phyloP scores from a whole-genome alignment of 2,797 vertebrate species.

The Buphagus erythrorhynchus region DNA sequence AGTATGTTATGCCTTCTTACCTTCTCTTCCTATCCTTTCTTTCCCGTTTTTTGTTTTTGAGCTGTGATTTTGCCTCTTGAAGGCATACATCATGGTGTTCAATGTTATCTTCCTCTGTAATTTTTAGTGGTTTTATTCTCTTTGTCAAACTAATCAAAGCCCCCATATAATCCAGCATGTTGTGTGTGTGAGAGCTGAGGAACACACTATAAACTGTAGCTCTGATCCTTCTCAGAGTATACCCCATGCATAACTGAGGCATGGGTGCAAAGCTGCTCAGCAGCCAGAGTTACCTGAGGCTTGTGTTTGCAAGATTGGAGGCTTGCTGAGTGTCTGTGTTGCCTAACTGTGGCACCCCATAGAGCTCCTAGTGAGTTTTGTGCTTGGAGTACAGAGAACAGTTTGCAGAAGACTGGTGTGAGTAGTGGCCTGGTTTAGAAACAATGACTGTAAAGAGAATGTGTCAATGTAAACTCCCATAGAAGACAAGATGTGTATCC shows the following conservation, averaged over 20 bases:
- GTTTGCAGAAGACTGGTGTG: background rate
- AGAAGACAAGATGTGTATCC: background rate
- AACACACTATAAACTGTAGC: background rate
- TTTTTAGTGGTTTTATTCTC: background rate
- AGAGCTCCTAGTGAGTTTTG: background rate
- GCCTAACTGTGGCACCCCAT: background rate
- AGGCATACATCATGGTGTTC: background rate
- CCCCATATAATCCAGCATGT: background rate
- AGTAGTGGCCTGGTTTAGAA: background rate
- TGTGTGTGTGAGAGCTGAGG: background rate
- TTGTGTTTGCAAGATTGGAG: background rate
- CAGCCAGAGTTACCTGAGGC: background rate
- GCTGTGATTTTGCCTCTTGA: background rate
- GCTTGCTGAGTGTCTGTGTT: background rate
- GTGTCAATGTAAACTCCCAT: background rate
- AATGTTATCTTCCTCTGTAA: background rate
- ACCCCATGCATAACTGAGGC: background rate
- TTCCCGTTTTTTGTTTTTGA: background rate
- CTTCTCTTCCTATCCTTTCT: background rate
- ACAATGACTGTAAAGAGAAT: background rate
- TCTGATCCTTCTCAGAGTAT: background rate
- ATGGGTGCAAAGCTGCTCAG: background rate
- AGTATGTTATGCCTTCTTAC: background rate
- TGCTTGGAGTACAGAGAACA: background rate
- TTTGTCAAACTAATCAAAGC: background rate